Percentiles rank a stretch among this genome's conserved stretches.
Conservation (phyloP, 2,888 invertebrate genomes). For the Eupelmus urozonus region DNA sequence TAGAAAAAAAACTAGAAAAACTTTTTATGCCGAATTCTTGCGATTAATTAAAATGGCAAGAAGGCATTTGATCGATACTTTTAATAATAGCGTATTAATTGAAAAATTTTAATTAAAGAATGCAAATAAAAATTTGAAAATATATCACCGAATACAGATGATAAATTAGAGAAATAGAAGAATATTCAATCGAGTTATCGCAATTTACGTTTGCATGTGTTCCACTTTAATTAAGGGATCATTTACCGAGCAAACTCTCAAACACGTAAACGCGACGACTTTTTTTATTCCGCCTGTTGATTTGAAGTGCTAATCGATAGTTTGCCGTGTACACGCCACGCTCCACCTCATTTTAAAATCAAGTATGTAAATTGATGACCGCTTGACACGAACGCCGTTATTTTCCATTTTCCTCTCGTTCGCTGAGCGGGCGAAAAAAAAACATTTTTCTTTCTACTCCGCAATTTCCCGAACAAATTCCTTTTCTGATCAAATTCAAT, state of each 20-base stretch:
- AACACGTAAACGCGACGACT: slow-evolving; percentile 23
- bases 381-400: background rate
- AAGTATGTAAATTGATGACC: slow-evolving; percentile 22
- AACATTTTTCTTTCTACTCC: too few species aligned
- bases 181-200: slow-evolving; percentile 5
- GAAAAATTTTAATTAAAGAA: background rate
- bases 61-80: too few species aligned
- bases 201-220: slow-evolving; percentile 9
- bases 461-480: too few species aligned
- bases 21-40: too few species aligned
- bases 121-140: slow-evolving; percentile 4
- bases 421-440: background rate
- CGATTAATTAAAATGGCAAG: too few species aligned
- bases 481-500: too few species aligned
- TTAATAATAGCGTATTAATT: background rate
- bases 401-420: background rate
- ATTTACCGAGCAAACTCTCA: slow-evolving; percentile 32
- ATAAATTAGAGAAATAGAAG: too few species aligned
- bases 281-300: slow-evolving; percentile 50
- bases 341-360: slow-evolving; percentile 8
- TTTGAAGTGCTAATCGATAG: slow-evolving; percentile 39
- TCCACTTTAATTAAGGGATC: slow-evolving; percentile 39
- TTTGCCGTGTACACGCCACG: background rate
- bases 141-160: too few species aligned
- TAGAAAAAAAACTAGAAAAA: too few species aligned